Conservation (phyloP, 2,113 vertebrate species). For the Vimba vimba region DNA sequence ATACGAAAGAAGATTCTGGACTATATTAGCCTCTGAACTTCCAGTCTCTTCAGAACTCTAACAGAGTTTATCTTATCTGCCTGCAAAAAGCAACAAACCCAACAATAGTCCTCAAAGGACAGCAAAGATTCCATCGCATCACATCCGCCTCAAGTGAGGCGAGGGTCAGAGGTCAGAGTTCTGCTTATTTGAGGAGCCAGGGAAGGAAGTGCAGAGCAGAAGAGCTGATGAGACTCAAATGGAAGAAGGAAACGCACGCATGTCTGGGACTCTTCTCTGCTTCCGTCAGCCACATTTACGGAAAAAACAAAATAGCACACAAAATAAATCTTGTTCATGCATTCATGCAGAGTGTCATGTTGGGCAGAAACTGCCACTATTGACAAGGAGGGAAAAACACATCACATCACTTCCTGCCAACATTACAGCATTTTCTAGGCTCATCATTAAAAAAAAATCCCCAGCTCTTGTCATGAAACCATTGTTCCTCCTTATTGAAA, state of each 20-base stretch:
- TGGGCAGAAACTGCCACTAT: neutral
- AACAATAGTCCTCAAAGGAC: slow-evolving; percentile 66
- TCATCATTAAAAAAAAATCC: neutral
- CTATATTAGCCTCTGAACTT: slow-evolving; percentile 23
- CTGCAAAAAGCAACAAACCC: slow-evolving; percentile 56
- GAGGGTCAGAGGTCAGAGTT: slow-evolving; percentile 65
- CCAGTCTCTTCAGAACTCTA: neutral
- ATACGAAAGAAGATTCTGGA: neutral
- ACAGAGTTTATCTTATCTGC: slow-evolving; percentile 47
- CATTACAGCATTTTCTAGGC: neutral
- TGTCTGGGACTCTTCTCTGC: slow-evolving; percentile 58
- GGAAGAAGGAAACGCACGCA: slow-evolving; percentile 71
- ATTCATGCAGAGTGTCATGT: neutral
- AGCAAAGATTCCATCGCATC: slow-evolving; percentile 59
- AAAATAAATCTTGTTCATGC: neutral
- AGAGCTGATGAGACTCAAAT: slow-evolving; percentile 59
- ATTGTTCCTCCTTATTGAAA: neutral
- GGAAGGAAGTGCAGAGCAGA: slow-evolving; percentile 73
- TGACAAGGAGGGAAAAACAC: slow-evolving; percentile 22
- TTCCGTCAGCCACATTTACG: slow-evolving; percentile 59
- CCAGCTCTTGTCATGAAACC: neutral
- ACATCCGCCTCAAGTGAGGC: slow-evolving; percentile 68
- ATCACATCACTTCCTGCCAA: slow-evolving; percentile 42
- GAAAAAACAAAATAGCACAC: slow-evolving; percentile 66
- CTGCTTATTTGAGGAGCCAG: slow-evolving; percentile 65